Base-by-base conservation (phyloP, 2,797 vertebrate genomes). In the Remorina albescens region DNA sequence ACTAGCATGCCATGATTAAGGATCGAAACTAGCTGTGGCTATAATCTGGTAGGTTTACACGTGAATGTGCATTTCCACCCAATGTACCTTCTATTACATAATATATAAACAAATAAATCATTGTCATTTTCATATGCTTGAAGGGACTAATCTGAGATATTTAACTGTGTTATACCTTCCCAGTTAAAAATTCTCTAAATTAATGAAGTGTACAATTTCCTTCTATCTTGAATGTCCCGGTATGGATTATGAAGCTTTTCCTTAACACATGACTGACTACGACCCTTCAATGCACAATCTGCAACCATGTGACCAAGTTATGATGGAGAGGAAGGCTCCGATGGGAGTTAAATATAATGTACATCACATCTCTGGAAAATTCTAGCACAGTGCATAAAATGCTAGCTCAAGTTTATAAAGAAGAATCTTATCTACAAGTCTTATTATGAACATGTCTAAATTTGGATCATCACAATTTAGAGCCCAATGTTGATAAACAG, bases 251-350 rank as follows among this genome's bases (percentile, higher is more conserved):
- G 16, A 63, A 67, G 65, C 41, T 41, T 67, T 67, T 55, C 23
- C n/a, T 41, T 68, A 53, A 75, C 19, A 12, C 6, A 3, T 53
- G 42, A 81, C 60, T 83, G 81, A 79, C 74, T 11, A 61, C 39
- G 53, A 71, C n/a, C 54, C 66, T 36, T 71, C 57, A 77, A 11
- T 62, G 59, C 73, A 73, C 34, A 54, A 46, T 70, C 57, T 76
- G 53, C 51, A 74, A 71, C 61, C 50, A 41, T 72, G 70, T 75
- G 58, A 66, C 44, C 65, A 68, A 75, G 67, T 80, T 54, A 1
- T 64, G 51, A 34, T 69, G 46, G 23, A 64, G 34, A 57, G 65
- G 16, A 32, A 62, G 51, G 67, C 37, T 77, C 36, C 11, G 61
- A 15, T 34, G 64, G 47, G 44, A 66, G 71, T 42, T 34, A 67